phyloP scores from a whole-genome alignment of 2,113 vertebrate genomes.

The Tichodroma muraria region DNA sequence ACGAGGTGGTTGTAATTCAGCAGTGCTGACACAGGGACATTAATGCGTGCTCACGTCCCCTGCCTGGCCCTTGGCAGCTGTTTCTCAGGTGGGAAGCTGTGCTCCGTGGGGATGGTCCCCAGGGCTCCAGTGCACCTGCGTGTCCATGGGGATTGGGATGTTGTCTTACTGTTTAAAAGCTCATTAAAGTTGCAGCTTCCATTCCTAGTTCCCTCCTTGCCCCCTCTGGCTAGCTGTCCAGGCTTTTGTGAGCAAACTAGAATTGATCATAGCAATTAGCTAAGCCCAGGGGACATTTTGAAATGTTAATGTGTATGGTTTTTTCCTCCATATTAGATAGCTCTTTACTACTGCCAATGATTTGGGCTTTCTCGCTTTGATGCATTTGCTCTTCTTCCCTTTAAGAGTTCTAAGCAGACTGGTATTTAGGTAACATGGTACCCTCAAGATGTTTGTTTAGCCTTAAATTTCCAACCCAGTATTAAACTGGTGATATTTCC shows the following conservation, averaged over 20 bases:
- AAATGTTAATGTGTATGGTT: not conserved
- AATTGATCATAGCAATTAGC: constrained; percentile 54
- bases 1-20: not conserved
- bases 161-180: not conserved
- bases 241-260: constrained; percentile 38
- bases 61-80: not conserved
- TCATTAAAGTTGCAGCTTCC: constrained; percentile 9
- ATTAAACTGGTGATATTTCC: not conserved
- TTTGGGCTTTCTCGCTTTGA: not conserved
- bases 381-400: not conserved
- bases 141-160: not conserved
- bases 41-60: not conserved
- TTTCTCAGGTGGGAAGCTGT: not conserved
- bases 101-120: not conserved
- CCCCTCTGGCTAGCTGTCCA: not conserved
- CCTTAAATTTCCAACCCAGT: not conserved
- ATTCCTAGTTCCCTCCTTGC: not conserved
- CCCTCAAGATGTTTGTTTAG: not conserved
- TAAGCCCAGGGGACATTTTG: not conserved
- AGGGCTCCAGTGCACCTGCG: not conserved
- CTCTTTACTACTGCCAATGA: not conserved
- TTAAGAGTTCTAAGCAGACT: not conserved
- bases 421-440: not conserved
- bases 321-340: not conserved
- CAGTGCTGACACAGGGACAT: not conserved